Base-by-base conservation (phyloP, 2,797 vertebrate genomes). In the Gymnocypris eckloni region DNA sequence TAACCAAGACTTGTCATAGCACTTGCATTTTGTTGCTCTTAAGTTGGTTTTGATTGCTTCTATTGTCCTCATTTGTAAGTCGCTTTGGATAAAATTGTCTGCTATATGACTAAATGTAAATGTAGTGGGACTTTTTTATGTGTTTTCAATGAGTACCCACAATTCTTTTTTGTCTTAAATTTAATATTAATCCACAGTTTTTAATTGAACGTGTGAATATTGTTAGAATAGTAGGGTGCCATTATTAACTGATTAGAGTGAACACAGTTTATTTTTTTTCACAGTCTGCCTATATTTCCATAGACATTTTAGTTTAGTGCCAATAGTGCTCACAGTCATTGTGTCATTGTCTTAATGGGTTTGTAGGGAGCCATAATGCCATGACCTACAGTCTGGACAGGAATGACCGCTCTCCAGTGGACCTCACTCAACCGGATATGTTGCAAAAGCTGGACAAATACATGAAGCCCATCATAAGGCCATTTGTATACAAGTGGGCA, bases 341-440 rank as follows among this genome's bases (percentile, higher is more conserved):
- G 43, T 48, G 39, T 70, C 18, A 80, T 33, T 39, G 33, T 54
- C 4, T n/a, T 16, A 78, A 25, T 73, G 9, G 50, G 41, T 86
- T 71, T 85, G 1, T 84, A 99, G 98, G 98, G 22, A 99, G 97
- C 91, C 98, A 99, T 0, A 97, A 98, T 84, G 96, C 97, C 6
- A 96, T 99, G 93, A 99, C 97, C 0, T 99, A 99, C 93, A 97
- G 97, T 90, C 94, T 99, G 95, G 96, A 96, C 86, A 95, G 87
- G 93, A 95, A 90, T 1, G 91, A 95, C 90, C 88, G 93, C 66
- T 98, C 97, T 16, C 93, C 96, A 2, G 92, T 99, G 0, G 96
- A 97, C 87, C 93, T 92, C 20, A 93, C 93, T 0, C 94, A 96
- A 91, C 95, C 97, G 0, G 94, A 96, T 90, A 82, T 98, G 93